Percentiles rank a stretch among this genome's conserved stretches.
These are phyloP conservation scores for Bucorvus abyssinicus DNA, from an alignment of 2,797 vertebrate genomes.

Conservation along the genomic window DNA sequence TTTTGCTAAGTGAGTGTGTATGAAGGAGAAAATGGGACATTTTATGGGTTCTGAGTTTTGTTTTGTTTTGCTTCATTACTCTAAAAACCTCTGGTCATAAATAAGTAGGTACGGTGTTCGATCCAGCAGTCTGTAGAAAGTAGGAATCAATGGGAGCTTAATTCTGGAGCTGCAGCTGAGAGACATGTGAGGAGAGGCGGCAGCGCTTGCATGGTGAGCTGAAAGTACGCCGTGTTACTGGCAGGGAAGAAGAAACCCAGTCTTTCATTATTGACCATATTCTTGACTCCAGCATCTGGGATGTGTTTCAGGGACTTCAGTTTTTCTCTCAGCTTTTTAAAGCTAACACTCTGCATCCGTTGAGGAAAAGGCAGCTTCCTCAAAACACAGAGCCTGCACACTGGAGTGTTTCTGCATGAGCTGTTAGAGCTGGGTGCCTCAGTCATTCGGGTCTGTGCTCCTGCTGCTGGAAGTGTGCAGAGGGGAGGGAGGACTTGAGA, in stretches of 20 bases:
- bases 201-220: neutral
- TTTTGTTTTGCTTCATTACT: neutral
- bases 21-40: neutral
- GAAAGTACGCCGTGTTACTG: accelerated
- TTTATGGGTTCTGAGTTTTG: neutral
- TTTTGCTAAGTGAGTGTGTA: neutral
- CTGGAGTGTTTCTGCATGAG: neutral
- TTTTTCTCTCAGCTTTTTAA: neutral
- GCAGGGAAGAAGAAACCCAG: neutral
- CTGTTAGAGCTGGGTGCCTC: neutral
- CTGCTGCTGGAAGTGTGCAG: accelerated
- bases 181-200: neutral
- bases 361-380: neutral
- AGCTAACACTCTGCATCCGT: neutral
- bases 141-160: neutral
- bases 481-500: neutral
- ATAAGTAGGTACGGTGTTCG: neutral
- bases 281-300: neutral
- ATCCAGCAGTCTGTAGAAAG: neutral
- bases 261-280: neutral
- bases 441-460: neutral
- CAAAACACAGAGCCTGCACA: accelerated
- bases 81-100: neutral
- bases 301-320: neutral
- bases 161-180: neutral